These are phyloP conservation scores for Ceryle rudis DNA, from an alignment of 2,797 vertebrate species.

Conservation along the genomic window DNA sequence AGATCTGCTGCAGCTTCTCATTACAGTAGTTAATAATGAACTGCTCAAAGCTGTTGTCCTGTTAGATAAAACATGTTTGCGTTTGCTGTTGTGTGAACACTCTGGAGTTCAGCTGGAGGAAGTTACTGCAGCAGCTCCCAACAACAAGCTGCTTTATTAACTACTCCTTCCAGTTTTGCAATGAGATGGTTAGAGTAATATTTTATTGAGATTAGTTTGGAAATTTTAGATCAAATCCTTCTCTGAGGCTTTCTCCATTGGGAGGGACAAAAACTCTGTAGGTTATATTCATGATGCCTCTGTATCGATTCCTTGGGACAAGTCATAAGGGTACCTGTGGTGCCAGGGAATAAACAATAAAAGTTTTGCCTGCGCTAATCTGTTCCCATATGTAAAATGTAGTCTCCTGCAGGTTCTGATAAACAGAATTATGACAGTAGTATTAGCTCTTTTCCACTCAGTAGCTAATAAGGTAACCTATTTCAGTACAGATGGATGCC, in stretches of 20 bases:
- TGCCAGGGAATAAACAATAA: background rate
- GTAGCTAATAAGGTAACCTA: background rate
- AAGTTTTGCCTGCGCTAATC: background rate
- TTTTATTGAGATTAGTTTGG: background rate
- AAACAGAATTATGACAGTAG: background rate
- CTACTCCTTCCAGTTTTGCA: background rate
- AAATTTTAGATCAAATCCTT: conserved; percentile 7
- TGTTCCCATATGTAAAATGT: background rate
- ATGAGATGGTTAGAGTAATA: background rate
- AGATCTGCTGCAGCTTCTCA: conserved; percentile 98
- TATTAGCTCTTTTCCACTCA: background rate
- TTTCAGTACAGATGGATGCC: background rate
- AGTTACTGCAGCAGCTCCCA: conserved; percentile 1
- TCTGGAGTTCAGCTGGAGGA: background rate
- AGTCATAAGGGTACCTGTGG: background rate
- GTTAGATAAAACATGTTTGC: conserved; percentile 14
- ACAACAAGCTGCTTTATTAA: background rate
- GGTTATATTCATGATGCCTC: background rate
- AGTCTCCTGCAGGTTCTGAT: background rate
- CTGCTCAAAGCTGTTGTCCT: conserved; percentile 99
- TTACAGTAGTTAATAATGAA: conserved; percentile 99
- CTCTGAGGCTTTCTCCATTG: background rate
- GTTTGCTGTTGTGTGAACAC: background rate
- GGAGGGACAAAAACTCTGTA: background rate
- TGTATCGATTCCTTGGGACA: background rate